Evolutionary conservation across 2,888 invertebrate genomes (phyloP).

Genomic region (Autographa gamma): DNA sequence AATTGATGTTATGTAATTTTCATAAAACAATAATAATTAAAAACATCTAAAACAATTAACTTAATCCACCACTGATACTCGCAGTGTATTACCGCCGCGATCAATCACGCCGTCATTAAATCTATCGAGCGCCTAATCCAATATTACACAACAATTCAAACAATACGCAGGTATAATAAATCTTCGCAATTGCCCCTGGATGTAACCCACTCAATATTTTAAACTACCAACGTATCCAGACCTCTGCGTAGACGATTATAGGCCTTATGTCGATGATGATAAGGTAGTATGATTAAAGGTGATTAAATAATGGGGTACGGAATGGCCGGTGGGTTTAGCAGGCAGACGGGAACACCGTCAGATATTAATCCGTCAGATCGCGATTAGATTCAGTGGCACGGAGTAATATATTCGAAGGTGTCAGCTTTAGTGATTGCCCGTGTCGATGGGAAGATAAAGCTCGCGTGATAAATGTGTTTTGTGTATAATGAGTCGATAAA

Average conservation of each 20-base stretch:
- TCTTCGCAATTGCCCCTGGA: slow-evolving; percentile 76
- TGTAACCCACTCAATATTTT: slow-evolving; percentile 57
- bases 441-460: slow-evolving; percentile 56
- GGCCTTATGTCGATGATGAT: slow-evolving; percentile 44
- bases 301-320: slow-evolving; percentile 67
- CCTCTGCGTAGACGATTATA: slow-evolving; percentile 37
- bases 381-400: slow-evolving; percentile 88
- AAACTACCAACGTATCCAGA: slow-evolving; percentile 54
- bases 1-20: too few species aligned
- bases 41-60: background rate
- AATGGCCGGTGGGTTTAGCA: slow-evolving; percentile 78
- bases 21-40: background rate
- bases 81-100: slow-evolving; percentile 24
- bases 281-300: slow-evolving; percentile 46
- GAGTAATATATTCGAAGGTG: slow-evolving; percentile 87
- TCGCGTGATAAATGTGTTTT: slow-evolving; percentile 24
- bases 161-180: slow-evolving; percentile 83
- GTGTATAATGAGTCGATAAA: slow-evolving; percentile 32
- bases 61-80: background rate
- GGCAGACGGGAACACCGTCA: slow-evolving; percentile 75
- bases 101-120: slow-evolving; percentile 62
- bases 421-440: slow-evolving; percentile 57
- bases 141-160: slow-evolving; percentile 84
- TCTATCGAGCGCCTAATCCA: slow-evolving; percentile 70
- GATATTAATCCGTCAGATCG: slow-evolving; percentile 87